These are phyloP conservation scores for Scortum barcoo DNA, from an alignment of 2,113 vertebrate species.

Conservation along the genomic window DNA sequence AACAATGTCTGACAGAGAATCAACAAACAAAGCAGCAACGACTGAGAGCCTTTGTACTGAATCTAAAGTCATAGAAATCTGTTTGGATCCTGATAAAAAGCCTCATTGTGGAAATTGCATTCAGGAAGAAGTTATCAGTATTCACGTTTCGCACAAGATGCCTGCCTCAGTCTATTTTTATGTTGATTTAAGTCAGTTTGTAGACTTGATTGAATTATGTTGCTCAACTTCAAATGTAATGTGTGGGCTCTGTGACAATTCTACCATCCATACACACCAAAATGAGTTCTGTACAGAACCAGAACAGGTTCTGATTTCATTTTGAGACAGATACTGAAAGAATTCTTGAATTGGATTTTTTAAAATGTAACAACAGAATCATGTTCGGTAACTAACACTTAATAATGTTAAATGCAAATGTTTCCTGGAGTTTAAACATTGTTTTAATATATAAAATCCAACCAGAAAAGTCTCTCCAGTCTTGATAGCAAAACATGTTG, in stretches of 20 bases:
- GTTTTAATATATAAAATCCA: not conserved
- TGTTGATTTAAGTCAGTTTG: conserved; percentile 65
- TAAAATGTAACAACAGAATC: not conserved
- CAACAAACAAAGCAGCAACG: conserved; percentile 68
- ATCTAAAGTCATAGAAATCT: conserved; percentile 75
- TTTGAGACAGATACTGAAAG: not conserved
- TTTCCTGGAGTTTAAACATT: not conserved
- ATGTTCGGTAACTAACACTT: not conserved
- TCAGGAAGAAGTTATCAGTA: conserved; percentile 64
- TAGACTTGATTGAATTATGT: conserved; percentile 51
- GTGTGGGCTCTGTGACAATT: conserved; percentile 21
- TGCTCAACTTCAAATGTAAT: conserved; percentile 33
- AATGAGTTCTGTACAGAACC: not conserved
- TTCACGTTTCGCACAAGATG: conserved; percentile 46
- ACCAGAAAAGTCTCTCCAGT: not conserved
- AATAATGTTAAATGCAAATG: no score
- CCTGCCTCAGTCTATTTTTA: conserved; percentile 64
- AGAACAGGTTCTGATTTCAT: not conserved
- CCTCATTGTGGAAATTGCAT: conserved; percentile 69
- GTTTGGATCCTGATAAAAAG: conserved; percentile 81
- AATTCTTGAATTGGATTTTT: not conserved
- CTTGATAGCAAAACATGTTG: not conserved
- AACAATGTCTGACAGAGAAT: conserved; percentile 76
- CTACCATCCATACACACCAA: not conserved
- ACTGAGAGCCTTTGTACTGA: conserved; percentile 69